A percentile compares a stretch with the other conserved stretches of the same genome.
phyloP scores from a whole-genome alignment of 2,888 invertebrate genomes.

The Tetragonula carbonaria region DNA sequence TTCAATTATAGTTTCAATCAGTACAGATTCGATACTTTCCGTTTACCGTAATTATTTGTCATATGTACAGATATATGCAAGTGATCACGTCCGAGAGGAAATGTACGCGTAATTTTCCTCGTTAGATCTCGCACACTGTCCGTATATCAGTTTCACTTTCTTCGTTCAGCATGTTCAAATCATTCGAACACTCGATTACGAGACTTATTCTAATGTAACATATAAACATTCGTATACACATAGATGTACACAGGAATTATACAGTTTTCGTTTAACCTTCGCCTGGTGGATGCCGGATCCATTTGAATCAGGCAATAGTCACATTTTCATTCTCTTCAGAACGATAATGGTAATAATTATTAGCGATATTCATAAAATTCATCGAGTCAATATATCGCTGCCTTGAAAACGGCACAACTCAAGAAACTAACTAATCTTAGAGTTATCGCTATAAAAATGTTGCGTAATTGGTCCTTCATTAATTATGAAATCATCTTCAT shows the following conservation, averaged over 20 bases:
- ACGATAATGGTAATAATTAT: too few species aligned
- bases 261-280: neutral
- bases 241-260: slow-evolving; percentile 21
- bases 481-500: too few species aligned
- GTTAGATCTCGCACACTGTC: slow-evolving; percentile 11
- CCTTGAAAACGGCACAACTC: too few species aligned
- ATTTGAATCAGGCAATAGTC: too few species aligned
- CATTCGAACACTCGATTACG: neutral
- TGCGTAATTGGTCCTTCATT: too few species aligned
- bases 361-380: too few species aligned
- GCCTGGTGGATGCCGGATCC: too few species aligned
- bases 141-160: neutral
- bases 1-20: slow-evolving; percentile 1
- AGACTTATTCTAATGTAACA: slow-evolving; percentile 9
- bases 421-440: too few species aligned
- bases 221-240: slow-evolving; percentile 11
- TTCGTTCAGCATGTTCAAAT: neutral
- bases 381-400: too few species aligned
- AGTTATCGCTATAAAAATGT: too few species aligned
- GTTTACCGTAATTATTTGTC: slow-evolving; percentile 21
- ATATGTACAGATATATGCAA: slow-evolving; percentile 70
- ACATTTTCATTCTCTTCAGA: too few species aligned
- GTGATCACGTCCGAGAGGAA: slow-evolving; percentile 34
- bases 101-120: slow-evolving; percentile 57
- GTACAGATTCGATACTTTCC: neutral